phyloP scores from a whole-genome alignment of 2,888 invertebrate species.

The Acholoe squamosa region DNA sequence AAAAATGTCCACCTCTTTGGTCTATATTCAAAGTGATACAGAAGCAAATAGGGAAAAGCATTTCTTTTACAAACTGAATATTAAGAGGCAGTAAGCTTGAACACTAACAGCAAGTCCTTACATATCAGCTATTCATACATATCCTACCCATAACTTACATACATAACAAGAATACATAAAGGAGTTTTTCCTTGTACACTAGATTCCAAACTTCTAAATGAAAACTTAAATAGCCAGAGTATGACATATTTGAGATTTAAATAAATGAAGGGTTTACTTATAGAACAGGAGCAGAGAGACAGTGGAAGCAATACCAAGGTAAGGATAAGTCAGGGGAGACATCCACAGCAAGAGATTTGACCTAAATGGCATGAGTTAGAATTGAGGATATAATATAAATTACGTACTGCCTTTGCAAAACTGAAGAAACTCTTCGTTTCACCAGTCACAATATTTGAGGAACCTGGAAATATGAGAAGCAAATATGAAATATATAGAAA shows the following conservation, averaged over 20 bases:
- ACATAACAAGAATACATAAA: neutral
- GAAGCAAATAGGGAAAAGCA: neutral
- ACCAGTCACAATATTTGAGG: conserved; percentile 94
- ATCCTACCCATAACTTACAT: neutral
- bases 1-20: neutral
- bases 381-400: neutral
- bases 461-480: conserved; percentile 85
- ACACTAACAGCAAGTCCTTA: neutral
- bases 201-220: neutral
- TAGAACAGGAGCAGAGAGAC: neutral
- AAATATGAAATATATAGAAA: neutral
- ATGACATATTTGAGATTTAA: neutral
- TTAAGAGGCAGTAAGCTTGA: neutral
- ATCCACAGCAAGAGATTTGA: neutral
- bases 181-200: neutral
- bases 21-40: neutral
- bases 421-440: conserved; percentile 96
- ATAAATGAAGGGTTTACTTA: neutral
- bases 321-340: neutral
- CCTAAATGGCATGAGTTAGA: neutral
- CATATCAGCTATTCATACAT: neutral
- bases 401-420: conserved; percentile 93
- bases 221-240: neutral
- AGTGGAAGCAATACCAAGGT: neutral
- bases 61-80: neutral